These are phyloP conservation scores for Polypterus senegalus DNA, from an alignment of 2,113 vertebrate species.

Conservation along the genomic window DNA sequence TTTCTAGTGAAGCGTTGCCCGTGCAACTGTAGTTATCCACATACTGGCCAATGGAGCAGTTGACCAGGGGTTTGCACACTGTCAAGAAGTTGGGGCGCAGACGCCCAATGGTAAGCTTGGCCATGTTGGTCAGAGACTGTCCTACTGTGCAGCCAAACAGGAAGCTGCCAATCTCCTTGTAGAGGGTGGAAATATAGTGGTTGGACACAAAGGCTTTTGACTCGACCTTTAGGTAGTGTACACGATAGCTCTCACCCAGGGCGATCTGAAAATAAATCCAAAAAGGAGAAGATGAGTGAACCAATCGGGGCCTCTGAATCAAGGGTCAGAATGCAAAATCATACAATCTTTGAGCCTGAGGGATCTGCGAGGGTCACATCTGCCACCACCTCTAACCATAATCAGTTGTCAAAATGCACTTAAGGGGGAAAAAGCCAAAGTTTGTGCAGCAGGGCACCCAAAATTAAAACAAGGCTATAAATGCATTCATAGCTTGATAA, in stretches of 20 bases:
- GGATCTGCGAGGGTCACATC: too few relatives aligned
- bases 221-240: slow-evolving; percentile 32
- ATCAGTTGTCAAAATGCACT: too few relatives aligned
- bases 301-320: background rate
- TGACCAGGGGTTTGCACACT: slow-evolving; percentile 45
- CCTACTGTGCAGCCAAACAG: slow-evolving; percentile 57
- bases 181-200: slow-evolving; percentile 45
- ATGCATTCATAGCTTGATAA: too few relatives aligned
- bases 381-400: too few relatives aligned
- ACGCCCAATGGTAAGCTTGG: slow-evolving; percentile 55
- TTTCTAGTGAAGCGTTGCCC: slow-evolving; percentile 23
- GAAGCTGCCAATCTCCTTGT: slow-evolving; percentile 69
- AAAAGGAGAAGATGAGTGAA: background rate
- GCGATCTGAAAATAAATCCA: slow-evolving; percentile 35
- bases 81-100: slow-evolving; percentile 56
- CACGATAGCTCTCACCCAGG: slow-evolving; percentile 47
- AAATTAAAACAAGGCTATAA: too few relatives aligned
- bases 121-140: slow-evolving; percentile 61
- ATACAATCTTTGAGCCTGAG: too few relatives aligned
- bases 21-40: slow-evolving; percentile 35
- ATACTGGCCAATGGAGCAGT: slow-evolving; percentile 37
- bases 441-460: too few relatives aligned
- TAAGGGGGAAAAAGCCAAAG: too few relatives aligned
- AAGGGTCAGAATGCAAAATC: background rate
- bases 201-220: slow-evolving; percentile 38